phyloP scores from a whole-genome alignment of 2,888 invertebrate genomes.

The Diabrotica balteata region DNA sequence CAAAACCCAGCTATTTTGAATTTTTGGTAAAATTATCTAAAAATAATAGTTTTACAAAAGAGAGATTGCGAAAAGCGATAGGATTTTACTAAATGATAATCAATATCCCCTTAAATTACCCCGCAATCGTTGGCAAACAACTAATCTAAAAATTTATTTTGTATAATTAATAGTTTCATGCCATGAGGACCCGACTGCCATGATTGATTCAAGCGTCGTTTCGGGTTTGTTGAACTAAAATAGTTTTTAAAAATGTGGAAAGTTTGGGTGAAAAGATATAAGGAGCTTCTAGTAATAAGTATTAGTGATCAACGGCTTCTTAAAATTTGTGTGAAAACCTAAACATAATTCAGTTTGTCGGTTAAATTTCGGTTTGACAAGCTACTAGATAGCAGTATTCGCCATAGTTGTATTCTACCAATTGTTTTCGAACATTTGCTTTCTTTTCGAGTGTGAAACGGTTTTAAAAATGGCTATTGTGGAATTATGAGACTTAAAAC shows the following conservation, averaged over 20 bases:
- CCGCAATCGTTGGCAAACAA: background rate
- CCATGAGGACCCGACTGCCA: slow-evolving; percentile 52
- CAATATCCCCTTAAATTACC: background rate
- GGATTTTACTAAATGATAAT: slow-evolving; percentile 4
- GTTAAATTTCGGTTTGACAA: slow-evolving; percentile 50
- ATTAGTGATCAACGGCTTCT: slow-evolving; percentile 34
- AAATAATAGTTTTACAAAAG: slow-evolving; percentile 16
- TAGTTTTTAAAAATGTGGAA: slow-evolving; percentile 56
- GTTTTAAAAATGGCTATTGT: slow-evolving; percentile 9
- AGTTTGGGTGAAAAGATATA: slow-evolving; percentile 50
- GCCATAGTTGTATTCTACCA: slow-evolving; percentile 39
- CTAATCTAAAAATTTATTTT: slow-evolving; percentile 13
- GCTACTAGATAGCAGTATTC: slow-evolving; percentile 46
- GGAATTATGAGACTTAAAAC: slow-evolving; percentile 17
- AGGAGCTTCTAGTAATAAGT: slow-evolving; percentile 53
- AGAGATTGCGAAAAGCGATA: background rate
- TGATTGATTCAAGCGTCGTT: slow-evolving; percentile 62
- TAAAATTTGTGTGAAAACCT: slow-evolving; percentile 34
- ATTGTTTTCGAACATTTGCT: slow-evolving; percentile 34
- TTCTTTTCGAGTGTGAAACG: slow-evolving; percentile 23
- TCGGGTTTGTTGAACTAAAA: slow-evolving; percentile 50
- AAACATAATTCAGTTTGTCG: slow-evolving; percentile 49
- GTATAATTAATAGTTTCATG: slow-evolving; percentile 18
- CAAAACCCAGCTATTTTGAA: slow-evolving; percentile 16
- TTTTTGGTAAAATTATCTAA: slow-evolving; percentile 14